A percentile compares a stretch with the other conserved stretches of the same genome.
Conservation (phyloP, 1,140 invertebrate genomes). For the Bradynema listronoti region DNA sequence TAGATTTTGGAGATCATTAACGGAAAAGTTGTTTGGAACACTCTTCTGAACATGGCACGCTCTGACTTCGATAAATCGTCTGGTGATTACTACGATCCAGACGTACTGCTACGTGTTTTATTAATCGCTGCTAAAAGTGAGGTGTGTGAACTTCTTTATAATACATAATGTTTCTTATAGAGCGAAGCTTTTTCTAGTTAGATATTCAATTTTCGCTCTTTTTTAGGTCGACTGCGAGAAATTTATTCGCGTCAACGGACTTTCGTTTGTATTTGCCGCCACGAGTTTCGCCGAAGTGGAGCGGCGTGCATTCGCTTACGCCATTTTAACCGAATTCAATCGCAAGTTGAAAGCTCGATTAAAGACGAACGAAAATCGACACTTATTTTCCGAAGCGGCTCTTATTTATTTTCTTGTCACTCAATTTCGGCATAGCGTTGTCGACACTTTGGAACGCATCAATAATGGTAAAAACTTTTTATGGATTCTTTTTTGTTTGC, state of each 20-base stretch:
- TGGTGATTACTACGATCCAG: too few species aligned
- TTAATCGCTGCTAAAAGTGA: too few species aligned
- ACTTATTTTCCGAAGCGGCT: conserved; percentile 36
- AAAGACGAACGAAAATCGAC: too few species aligned
- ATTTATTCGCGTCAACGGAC: conserved; percentile 35
- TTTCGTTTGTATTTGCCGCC: conserved; percentile 42
- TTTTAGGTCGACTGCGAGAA: conserved; percentile 37
- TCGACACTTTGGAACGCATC: conserved; percentile 29
- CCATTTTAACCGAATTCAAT: conserved; percentile 23
- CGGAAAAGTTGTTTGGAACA: too few species aligned
- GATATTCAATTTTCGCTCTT: too few species aligned
- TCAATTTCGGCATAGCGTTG: conserved; percentile 45
- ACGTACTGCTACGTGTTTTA: too few species aligned
- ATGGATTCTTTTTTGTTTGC: not conserved
- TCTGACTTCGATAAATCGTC: too few species aligned
- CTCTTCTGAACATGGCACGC: too few species aligned
- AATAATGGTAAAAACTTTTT: conserved; percentile 26
- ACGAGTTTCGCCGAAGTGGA: conserved; percentile 32
- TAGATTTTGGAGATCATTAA: too few species aligned
- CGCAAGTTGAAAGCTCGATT: conserved; percentile 28
- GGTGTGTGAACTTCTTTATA: too few species aligned
- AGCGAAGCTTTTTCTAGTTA: too few species aligned
- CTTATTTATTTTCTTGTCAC: conserved; percentile 35
- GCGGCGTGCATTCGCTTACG: conserved; percentile 36
- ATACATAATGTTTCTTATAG: too few species aligned